These are phyloP conservation scores for Leucania comma DNA, from an alignment of 2,888 invertebrate genomes.

Conservation along the genomic window DNA sequence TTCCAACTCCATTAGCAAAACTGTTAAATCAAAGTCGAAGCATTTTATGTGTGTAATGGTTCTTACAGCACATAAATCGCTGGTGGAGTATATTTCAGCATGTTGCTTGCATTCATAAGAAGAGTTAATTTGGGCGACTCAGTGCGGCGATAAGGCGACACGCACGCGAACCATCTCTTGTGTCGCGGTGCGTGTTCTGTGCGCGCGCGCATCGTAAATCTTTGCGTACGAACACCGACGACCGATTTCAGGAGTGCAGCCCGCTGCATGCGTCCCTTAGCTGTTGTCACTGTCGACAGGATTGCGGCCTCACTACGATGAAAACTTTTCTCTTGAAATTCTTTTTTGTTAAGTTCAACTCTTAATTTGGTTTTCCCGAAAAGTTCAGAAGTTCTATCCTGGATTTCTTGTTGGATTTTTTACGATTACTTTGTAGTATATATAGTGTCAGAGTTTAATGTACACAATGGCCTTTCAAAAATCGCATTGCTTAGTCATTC, in stretches of 20 bases:
- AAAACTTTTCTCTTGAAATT: conserved; percentile 8
- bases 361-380: background rate
- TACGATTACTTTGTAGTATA: background rate
- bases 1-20: conserved; percentile 13
- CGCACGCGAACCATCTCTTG: conserved; percentile 76
- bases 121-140: conserved; percentile 83
- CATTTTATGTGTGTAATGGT: conserved; percentile 38
- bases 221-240: conserved; percentile 61
- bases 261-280: conserved; percentile 60
- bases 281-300: conserved; percentile 57
- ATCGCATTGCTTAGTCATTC: conserved; percentile 10
- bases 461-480: background rate
- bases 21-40: conserved; percentile 30
- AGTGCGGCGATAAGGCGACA: conserved; percentile 79
- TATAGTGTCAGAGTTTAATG: background rate
- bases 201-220: conserved; percentile 83
- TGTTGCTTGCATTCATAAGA: conserved; percentile 84
- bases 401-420: background rate
- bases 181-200: conserved; percentile 78
- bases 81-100: conserved; percentile 67
- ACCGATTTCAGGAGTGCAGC: conserved; percentile 66
- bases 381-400: background rate
- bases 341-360: background rate
- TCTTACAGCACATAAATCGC: conserved; percentile 70
- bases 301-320: conserved; percentile 53